phyloP scores from a whole-genome alignment of 2,888 invertebrate genomes.

The Gari tellinella region DNA sequence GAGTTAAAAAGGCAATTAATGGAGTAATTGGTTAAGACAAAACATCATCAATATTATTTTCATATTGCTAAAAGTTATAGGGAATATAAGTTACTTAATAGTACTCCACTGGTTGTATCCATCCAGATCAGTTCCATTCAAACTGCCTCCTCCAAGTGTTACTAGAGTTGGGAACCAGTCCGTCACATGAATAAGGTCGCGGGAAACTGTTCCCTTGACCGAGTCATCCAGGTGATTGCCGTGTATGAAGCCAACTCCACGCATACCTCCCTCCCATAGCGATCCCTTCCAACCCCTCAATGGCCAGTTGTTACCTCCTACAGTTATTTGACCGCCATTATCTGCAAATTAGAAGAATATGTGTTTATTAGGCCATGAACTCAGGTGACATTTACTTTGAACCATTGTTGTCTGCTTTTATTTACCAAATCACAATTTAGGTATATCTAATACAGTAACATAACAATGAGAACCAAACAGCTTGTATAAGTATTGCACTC shows the following conservation, averaged over 20 bases:
- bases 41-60: too few relatives aligned
- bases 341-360: conserved; percentile 84
- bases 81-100: conserved; percentile 69
- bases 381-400: too few relatives aligned
- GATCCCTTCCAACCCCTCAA: conserved; percentile 81
- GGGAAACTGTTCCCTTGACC: conserved; percentile 47
- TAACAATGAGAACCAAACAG: too few relatives aligned
- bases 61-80: too few relatives aligned
- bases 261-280: conserved; percentile 82
- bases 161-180: conserved; percentile 83
- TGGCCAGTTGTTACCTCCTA: conserved; percentile 83
- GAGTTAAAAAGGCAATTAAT: too few relatives aligned
- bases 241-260: conserved; percentile 81
- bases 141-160: conserved; percentile 71
- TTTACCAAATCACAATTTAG: too few relatives aligned
- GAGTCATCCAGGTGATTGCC: conserved; percentile 59
- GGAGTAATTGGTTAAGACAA: too few relatives aligned
- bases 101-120: conserved; percentile 80
- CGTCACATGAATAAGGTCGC: conserved; percentile 80
- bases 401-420: too few relatives aligned
- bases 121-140: conserved; percentile 78
- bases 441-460: too few relatives aligned
- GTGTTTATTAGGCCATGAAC: too few relatives aligned
- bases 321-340: conserved; percentile 81
- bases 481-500: too few relatives aligned